Evolutionary conservation across 2,113 vertebrate genomes (phyloP), one percentile per base, ranked within the genome.

Genomic region (Mormoops blainvillei): DNA sequence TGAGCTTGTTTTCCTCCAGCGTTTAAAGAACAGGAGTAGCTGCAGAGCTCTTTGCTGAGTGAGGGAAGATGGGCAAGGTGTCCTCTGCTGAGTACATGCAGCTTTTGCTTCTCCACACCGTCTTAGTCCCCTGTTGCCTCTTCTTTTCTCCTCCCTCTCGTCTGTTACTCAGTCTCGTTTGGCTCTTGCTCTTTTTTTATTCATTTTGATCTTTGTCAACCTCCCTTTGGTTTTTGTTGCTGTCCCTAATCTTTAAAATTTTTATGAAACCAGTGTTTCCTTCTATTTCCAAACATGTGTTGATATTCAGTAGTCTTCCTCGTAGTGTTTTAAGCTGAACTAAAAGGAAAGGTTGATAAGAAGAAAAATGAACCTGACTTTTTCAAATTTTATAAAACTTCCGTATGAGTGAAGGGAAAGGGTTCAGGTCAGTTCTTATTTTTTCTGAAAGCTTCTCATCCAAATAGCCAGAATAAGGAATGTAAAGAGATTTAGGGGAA

Each of bases 371-470:
- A 96, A 61, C 4, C 15, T 1, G 41, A 93, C 73, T 96, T 93
- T 78, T 74, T 89, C 65, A 91, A 88, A 97, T 93, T 95, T 96
- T 94, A 61, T 70, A 45, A 94, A 89, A 93, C 70, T 96, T 97
- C 45, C 74, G 38, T 90, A 71, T 80, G 95, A 96, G 85, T 74
- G 78, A 90, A 82, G 65, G 48, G 81, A 89, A 90, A 84, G 89
- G 81, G 95, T 96, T 95, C 65, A 97, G 97, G 97, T 97, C 97
- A 97, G 89, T 94, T 96, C 89, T 96, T 96, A 94, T 96, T 97
- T 97, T 93, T 95, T 97, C 78, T 85, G 87, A 97, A 70, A 70
- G 87, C 90, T 96, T 96, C 89, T 87, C 80, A 87, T 92, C 52
- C 94, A 87, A 91, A 97, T 71, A 95, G 91, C 94, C 97, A 95